Evolutionary conservation across 2,113 vertebrate species (phyloP).

Genomic region (Ctenodactylus gundi): DNA sequence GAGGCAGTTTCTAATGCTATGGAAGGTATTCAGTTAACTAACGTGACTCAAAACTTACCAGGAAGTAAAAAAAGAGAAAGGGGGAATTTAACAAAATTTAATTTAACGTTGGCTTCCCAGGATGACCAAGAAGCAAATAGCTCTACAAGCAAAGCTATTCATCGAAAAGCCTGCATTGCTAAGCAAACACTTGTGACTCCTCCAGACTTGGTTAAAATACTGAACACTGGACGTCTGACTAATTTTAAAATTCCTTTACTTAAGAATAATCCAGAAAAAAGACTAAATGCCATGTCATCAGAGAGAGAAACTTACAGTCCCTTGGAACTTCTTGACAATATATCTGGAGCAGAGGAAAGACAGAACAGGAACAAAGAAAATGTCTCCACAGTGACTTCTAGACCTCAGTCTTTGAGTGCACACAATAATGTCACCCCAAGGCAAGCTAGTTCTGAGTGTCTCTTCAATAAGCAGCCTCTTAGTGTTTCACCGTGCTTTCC

Average conservation of each 20-base stretch:
- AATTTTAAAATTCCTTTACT: slow-evolving; percentile 85
- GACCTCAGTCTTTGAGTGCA: slow-evolving; percentile 33
- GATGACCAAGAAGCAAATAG: slow-evolving; percentile 33
- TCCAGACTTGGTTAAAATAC: slow-evolving; percentile 69
- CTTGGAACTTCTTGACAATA: slow-evolving; percentile 68
- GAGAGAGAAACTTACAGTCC: slow-evolving; percentile 73
- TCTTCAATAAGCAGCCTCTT: slow-evolving; percentile 38
- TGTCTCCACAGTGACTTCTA: slow-evolving; percentile 30
- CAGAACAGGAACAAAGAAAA: slow-evolving; percentile 60
- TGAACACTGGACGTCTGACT: slow-evolving; percentile 66
- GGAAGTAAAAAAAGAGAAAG: slow-evolving; percentile 64
- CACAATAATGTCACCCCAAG: background rate
- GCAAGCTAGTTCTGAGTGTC: slow-evolving; percentile 11
- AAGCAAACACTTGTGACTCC: slow-evolving; percentile 68
- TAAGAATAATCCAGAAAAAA: slow-evolving; percentile 75
- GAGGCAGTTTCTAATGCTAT: background rate
- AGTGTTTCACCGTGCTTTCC: slow-evolving; percentile 50
- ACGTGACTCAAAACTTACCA: slow-evolving; percentile 54
- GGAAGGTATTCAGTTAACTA: slow-evolving; percentile 59
- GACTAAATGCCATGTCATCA: slow-evolving; percentile 54
- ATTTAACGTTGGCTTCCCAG: slow-evolving; percentile 27
- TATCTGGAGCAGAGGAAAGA: slow-evolving; percentile 52
- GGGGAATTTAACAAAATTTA: slow-evolving; percentile 63
- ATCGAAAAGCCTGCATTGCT: slow-evolving; percentile 27
- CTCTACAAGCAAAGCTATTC: slow-evolving; percentile 36